These are phyloP conservation scores for Peromyscus polionotus DNA, from an alignment of 2,113 vertebrate genomes.

Conservation along the genomic window DNA sequence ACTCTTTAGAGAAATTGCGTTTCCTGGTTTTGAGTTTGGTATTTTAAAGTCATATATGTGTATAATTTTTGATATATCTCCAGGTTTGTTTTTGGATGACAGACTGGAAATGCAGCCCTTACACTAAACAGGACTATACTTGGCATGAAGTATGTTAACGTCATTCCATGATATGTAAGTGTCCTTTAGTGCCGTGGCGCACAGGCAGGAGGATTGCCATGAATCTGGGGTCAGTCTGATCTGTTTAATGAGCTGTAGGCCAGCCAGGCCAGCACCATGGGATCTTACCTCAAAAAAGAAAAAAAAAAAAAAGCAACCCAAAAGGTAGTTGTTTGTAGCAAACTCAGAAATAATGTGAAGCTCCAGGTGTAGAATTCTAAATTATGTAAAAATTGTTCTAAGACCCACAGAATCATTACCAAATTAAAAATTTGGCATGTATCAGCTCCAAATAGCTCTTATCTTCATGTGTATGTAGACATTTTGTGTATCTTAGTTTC, in stretches of 20 bases:
- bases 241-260: background rate
- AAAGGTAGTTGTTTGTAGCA: background rate
- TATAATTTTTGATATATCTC: background rate
- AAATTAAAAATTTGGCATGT: constrained; percentile 11
- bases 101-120: constrained; percentile 32
- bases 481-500: background rate
- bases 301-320: background rate
- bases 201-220: background rate
- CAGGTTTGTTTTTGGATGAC: background rate
- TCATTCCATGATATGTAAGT: background rate
- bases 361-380: constrained; percentile 18
- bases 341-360: background rate
- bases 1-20: background rate
- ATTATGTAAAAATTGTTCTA: constrained; percentile 6
- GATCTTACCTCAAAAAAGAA: background rate
- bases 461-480: background rate
- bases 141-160: background rate
- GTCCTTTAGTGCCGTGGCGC: background rate
- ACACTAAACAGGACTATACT: background rate
- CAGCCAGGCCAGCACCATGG: too few species aligned
- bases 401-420: background rate
- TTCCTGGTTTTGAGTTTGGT: constrained; percentile 12
- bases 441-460: background rate
- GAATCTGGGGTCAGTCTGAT: background rate
- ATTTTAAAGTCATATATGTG: background rate